phyloP scores from a whole-genome alignment of 2,888 invertebrate genomes.

The Tineola bisselliella region DNA sequence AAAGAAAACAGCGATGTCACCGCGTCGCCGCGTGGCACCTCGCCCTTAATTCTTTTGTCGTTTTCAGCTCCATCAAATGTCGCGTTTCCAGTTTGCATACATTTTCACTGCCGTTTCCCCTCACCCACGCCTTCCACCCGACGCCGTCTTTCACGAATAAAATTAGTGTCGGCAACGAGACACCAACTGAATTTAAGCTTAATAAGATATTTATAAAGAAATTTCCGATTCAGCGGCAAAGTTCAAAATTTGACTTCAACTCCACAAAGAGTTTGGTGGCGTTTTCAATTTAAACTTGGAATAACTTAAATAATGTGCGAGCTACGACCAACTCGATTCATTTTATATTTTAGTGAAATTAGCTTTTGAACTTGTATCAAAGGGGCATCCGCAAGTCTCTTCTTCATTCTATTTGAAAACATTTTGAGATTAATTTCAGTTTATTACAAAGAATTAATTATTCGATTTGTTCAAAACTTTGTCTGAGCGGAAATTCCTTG shows the following conservation, averaged over 20 bases:
- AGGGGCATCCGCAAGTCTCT: slow-evolving; percentile 46
- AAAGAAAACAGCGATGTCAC: slow-evolving; percentile 25
- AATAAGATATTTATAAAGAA: slow-evolving; percentile 69
- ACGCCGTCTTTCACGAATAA: slow-evolving; percentile 62
- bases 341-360: slow-evolving; percentile 67
- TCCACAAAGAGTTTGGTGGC: slow-evolving; percentile 62
- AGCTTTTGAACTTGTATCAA: slow-evolving; percentile 62
- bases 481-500: neutral
- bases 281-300: slow-evolving; percentile 68
- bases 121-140: slow-evolving; percentile 28
- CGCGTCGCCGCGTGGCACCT: slow-evolving; percentile 18
- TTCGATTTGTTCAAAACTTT: neutral
- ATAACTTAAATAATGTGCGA: slow-evolving; percentile 67
- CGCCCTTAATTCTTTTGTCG: slow-evolving; percentile 61
- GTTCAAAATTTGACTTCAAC: slow-evolving; percentile 65
- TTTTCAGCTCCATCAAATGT: slow-evolving; percentile 64
- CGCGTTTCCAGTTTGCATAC: slow-evolving; percentile 62
- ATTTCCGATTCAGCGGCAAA: slow-evolving; percentile 67
- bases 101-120: slow-evolving; percentile 42
- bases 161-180: slow-evolving; percentile 68
- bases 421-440: slow-evolving; percentile 1
- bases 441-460: slow-evolving; percentile 2
- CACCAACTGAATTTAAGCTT: slow-evolving; percentile 66
- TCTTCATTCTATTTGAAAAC: neutral
- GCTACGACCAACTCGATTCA: slow-evolving; percentile 62